Percentiles rank a stretch among this genome's conserved stretches.
These are phyloP conservation scores for Diorhabda sublineata DNA, from an alignment of 1,140 invertebrate genomes.

Conservation along the genomic window DNA sequence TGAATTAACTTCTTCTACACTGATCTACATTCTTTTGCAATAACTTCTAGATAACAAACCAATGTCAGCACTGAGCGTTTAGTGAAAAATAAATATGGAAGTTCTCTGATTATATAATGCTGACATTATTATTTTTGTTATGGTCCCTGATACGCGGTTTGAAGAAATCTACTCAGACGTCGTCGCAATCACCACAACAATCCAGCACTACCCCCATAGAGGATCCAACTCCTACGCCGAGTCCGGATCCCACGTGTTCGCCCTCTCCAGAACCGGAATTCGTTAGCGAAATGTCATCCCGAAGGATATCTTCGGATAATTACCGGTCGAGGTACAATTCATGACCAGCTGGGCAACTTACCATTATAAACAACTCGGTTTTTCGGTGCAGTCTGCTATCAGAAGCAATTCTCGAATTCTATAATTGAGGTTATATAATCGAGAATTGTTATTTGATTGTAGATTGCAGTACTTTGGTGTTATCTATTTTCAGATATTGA, in stretches of 20 bases:
- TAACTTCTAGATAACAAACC: not conserved
- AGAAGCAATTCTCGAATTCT: too few relatives aligned
- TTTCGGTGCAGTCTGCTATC: not conserved
- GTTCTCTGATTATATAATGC: slow-evolving; percentile 41
- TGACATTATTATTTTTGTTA: slow-evolving; percentile 48
- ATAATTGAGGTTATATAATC: too few relatives aligned
- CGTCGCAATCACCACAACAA: slow-evolving; percentile 25
- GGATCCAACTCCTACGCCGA: slow-evolving; percentile 26
- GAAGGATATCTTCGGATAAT: slow-evolving; percentile 37
- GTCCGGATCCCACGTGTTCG: slow-evolving; percentile 24
- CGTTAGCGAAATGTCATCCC: slow-evolving; percentile 39
- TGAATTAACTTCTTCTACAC: too few relatives aligned
- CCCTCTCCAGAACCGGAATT: slow-evolving; percentile 39
- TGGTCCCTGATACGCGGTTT: slow-evolving; percentile 47
- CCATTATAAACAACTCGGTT: not conserved
- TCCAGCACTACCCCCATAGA: slow-evolving; percentile 16
- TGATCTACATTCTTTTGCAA: not conserved
- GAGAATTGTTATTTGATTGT: too few relatives aligned
- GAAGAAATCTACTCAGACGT: slow-evolving; percentile 29
- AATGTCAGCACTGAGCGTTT: slow-evolving; percentile 1
- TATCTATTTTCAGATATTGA: too few relatives aligned
- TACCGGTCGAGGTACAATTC: slow-evolving; percentile 25
- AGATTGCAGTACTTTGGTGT: too few relatives aligned
- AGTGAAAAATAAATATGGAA: slow-evolving; percentile 19
- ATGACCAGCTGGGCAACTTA: not conserved